Conservation (phyloP, 2,113 vertebrate species). For the Sus scrofa region T2T-Sscrofa CM000814.6:90925001-90925500, state of each 20-base stretch:
- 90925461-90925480: slow-evolving; percentile 61
- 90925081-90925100: slow-evolving; percentile 73
- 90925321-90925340: slow-evolving; percentile 87
- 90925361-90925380: slow-evolving; percentile 78
- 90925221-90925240: slow-evolving; percentile 85
- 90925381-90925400: slow-evolving; percentile 80
- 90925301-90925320: slow-evolving; percentile 84
- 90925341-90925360: slow-evolving; percentile 84
- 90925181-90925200: slow-evolving; percentile 80
- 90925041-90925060: slow-evolving; percentile 63
- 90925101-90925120: slow-evolving; percentile 79
- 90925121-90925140: slow-evolving; percentile 77
- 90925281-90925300: slow-evolving; percentile 79
- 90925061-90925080: slow-evolving; percentile 66
- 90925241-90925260: slow-evolving; percentile 88
- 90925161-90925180: slow-evolving; percentile 82
- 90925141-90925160: slow-evolving; percentile 79
- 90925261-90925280: slow-evolving; percentile 86
- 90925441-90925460: slow-evolving; percentile 1
- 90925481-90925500: slow-evolving; percentile 63
- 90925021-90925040: slow-evolving; percentile 66
- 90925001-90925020: slow-evolving; percentile 58
- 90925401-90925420: slow-evolving; percentile 85
- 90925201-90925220: slow-evolving; percentile 76
- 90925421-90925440: slow-evolving; percentile 70